Evolutionary conservation across 2,113 vertebrate genomes (phyloP).

Genomic region (Passerina amoena): DNA sequence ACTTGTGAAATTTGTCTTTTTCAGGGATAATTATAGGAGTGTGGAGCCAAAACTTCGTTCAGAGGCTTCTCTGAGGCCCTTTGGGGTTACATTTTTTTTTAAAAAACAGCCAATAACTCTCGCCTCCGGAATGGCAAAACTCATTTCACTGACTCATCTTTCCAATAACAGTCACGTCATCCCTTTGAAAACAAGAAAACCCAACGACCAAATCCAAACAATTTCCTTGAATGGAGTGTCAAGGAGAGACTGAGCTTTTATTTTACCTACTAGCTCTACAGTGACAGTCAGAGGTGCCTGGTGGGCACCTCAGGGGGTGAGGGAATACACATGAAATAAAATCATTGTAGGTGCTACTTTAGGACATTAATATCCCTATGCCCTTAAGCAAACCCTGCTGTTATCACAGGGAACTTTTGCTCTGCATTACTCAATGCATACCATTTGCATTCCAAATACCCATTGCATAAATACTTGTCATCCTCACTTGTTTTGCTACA

Average conservation of each 20-base stretch:
- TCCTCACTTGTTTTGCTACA: not conserved
- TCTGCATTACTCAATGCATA: not conserved
- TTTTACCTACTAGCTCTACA: not conserved
- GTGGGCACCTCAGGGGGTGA: not conserved
- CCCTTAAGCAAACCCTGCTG: not conserved
- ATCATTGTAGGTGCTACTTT: not conserved
- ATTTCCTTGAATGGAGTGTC: not conserved
- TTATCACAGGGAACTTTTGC: conserved; percentile 6
- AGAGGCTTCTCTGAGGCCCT: not conserved
- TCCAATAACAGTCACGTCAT: not conserved
- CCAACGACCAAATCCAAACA: not conserved
- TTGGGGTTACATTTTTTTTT: not conserved
- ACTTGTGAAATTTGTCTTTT: conserved; percentile 2
- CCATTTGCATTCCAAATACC: conserved; percentile 29
- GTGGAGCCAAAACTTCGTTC: conserved; percentile 5
- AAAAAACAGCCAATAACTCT: conserved; percentile 17
- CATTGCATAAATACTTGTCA: conserved; percentile 46
- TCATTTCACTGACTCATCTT: conserved; percentile 50
- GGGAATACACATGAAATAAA: not conserved
- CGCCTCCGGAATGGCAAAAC: not conserved
- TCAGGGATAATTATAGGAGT: not conserved
- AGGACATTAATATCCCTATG: not conserved
- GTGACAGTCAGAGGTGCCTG: not conserved
- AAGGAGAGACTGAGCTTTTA: not conserved
- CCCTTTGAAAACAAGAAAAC: conserved; percentile 32